phyloP scores from a whole-genome alignment of 2,888 invertebrate genomes.

The Matsumyia berberina region DNA sequence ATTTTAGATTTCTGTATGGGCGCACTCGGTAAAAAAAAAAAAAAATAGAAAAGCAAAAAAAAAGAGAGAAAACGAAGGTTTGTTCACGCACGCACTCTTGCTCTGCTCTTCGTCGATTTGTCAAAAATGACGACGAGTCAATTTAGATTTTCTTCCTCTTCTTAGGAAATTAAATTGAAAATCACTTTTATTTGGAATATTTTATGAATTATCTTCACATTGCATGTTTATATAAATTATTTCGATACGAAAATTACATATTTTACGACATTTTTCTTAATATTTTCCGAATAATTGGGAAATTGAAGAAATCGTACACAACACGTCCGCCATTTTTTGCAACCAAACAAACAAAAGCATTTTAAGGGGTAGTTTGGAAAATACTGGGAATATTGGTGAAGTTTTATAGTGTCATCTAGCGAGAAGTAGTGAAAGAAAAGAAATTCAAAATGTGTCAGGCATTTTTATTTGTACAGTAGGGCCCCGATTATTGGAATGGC shows the following conservation, averaged over 20 bases:
- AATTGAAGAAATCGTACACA: constrained; percentile 56
- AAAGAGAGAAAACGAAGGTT: constrained; percentile 51
- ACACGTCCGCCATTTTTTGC: constrained; percentile 74
- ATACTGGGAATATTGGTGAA: constrained; percentile 11
- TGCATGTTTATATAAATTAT: not conserved
- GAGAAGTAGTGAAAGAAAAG: not conserved
- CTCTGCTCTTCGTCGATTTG: constrained; percentile 65
- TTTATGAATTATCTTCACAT: constrained; percentile 1
- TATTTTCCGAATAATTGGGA: constrained; percentile 41
- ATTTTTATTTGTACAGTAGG: no score
- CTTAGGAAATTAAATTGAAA: constrained; percentile 1
- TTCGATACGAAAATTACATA: constrained; percentile 19
- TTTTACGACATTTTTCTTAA: constrained; percentile 40
- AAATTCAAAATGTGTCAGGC: not conserved
- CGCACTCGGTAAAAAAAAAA: constrained; percentile 37
- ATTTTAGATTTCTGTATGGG: constrained; percentile 4
- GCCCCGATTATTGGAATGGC: no score
- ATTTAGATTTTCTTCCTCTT: constrained; percentile 40
- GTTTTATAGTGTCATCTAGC: constrained; percentile 17
- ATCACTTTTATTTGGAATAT: not conserved
- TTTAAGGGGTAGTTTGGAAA: constrained; percentile 52
- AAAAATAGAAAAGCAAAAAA: constrained; percentile 29
- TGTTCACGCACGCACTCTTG: constrained; percentile 70
- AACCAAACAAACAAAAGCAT: constrained; percentile 74
- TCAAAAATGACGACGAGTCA: constrained; percentile 73